These are phyloP conservation scores for Fabriciana adippe DNA, from an alignment of 2,888 invertebrate species.

Conservation along the genomic window DNA sequence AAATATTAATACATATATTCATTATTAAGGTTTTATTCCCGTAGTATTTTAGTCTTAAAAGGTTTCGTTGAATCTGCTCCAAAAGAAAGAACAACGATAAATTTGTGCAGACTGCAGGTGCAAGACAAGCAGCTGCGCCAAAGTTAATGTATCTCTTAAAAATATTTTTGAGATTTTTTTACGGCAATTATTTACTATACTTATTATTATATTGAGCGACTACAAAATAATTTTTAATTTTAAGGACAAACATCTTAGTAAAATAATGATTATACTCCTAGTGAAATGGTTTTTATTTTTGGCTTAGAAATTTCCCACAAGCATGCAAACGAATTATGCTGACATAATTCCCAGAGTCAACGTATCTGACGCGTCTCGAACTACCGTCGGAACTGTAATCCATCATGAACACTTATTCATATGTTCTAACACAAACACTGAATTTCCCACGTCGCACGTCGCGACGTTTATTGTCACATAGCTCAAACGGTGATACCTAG, in stretches of 20 bases:
- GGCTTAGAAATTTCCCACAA: not conserved
- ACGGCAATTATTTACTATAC: not conserved
- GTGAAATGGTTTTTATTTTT: not conserved
- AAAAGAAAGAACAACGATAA: constrained; percentile 9
- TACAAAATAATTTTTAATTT: not conserved
- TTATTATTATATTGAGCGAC: too few relatives aligned
- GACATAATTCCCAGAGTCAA: constrained; percentile 9
- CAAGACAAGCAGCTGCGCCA: constrained; percentile 12
- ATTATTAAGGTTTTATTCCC: not conserved
- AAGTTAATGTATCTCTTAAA: not conserved
- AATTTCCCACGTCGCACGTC: constrained; percentile 45
- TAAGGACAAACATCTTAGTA: not conserved
- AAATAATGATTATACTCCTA: not conserved
- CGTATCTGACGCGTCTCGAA: constrained; percentile 14
- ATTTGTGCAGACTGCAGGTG: constrained; percentile 17
- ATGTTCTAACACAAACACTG: constrained; percentile 47
- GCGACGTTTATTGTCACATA: constrained; percentile 24
- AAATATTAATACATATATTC: not conserved
- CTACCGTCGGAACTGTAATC: constrained; percentile 25
- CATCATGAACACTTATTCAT: constrained; percentile 42
- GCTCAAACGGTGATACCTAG: constrained; percentile 15
- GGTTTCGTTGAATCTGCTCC: constrained; percentile 7
- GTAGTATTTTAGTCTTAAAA: constrained; percentile 3
- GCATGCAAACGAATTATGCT: not conserved
- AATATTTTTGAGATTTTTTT: not conserved